Base-by-base conservation (phyloP, 30 jellyfish, hydroid and myxozoan species). In the Clytia hemisphaerica region DNA sequence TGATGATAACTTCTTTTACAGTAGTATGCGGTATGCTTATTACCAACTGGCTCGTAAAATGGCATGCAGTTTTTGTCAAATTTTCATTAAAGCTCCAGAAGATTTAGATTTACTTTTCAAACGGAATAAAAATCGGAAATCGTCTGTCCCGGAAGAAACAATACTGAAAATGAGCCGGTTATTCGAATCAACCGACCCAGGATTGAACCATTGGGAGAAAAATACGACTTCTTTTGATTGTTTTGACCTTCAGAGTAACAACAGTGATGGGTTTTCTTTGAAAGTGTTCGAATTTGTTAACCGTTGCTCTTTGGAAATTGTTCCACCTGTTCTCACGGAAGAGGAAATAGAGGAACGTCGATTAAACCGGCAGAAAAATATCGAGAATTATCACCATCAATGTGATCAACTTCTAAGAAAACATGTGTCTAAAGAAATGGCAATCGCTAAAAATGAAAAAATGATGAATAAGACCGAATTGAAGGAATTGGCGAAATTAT, bases 1-100 rank as follows among this genome's bases (percentile, higher is more conserved):
- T 61, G 98, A 88, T 60, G 98, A 88, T 71, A 88, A 88, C 58
- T 75, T 88, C 95, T 88, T 80, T 67, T 88, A 88, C 66, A 42
- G 93, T n/a, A 88, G 98, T 71, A 88, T 88, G 98, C 57, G 98
- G 37, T 88, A 88, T 53, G 42, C 54, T 18, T 81, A 81, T 64
- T 81, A 21, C 45, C 94, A 88, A 61, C 18, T 88, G 5, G 95
- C 95, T 30, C 70, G 95, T 37, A 21, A 51, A 40, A 68, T 83
- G 69, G 29, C 72, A 93, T 25, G 26, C 3, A 3, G 22, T 2
- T 33, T 33, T 38, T 21, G 58, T 27, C 76, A 61, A 24, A 50
- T 72, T 73, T 55, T 34, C 25, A 48, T 84, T 5, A 26, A 75
- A 40, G 61, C 67, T 30, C n/a, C 70, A 0, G 49, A 71, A 28